These are phyloP conservation scores for Monarcha castaneiventris DNA, from an alignment of 2,113 vertebrate species.

Conservation along the genomic window DNA sequence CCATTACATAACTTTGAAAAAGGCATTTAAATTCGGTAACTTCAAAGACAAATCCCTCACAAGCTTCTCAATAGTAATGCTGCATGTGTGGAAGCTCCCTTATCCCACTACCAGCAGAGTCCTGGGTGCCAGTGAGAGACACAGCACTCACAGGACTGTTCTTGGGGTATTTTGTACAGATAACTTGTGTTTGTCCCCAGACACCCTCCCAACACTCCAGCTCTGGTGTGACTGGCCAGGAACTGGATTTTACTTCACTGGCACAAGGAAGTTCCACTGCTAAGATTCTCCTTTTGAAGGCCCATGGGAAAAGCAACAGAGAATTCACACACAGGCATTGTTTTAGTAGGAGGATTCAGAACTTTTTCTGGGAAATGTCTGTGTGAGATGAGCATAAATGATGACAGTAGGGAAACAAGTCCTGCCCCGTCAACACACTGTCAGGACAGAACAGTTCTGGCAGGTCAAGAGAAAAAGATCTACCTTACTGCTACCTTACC, in stretches of 20 bases:
- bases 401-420: not conserved
- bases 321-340: not conserved
- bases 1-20: not conserved
- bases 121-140: not conserved
- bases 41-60: not conserved
- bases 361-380: not conserved
- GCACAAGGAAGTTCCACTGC: not conserved
- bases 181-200: not conserved
- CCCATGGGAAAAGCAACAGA: not conserved
- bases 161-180: not conserved
- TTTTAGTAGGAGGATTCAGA: not conserved
- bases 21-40: not conserved
- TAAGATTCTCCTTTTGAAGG: not conserved
- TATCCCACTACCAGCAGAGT: not conserved
- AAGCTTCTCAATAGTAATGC: not conserved
- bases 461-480: not conserved
- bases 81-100: not conserved
- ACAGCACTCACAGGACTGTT: not conserved
- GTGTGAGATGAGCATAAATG: not conserved
- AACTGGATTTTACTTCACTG: not conserved
- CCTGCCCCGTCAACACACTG: not conserved
- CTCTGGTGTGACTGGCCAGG: not conserved
- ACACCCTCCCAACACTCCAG: fast-evolving
- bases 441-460: not conserved
- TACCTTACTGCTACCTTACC: not conserved